These are phyloP conservation scores for Oscheius sp. DNA, from an alignment of 2,888 invertebrate species.

Conservation along the genomic window DNA sequence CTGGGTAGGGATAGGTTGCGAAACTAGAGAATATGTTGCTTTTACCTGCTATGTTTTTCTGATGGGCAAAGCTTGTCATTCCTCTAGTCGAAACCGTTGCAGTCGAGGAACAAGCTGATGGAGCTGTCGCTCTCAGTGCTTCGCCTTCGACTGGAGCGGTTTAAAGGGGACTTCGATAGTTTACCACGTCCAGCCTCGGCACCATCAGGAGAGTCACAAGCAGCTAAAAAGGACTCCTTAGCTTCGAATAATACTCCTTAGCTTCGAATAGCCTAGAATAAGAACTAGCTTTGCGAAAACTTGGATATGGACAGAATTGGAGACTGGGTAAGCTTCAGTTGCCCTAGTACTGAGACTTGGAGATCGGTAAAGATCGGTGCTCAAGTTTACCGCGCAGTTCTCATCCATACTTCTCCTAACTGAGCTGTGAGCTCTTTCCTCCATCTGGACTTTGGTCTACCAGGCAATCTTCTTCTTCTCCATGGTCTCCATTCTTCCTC, in stretches of 20 bases:
- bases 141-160: not conserved
- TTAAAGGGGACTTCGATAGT: too few relatives aligned
- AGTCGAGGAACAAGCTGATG: not conserved
- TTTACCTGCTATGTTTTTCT: not conserved
- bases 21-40: not conserved
- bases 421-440: too few relatives aligned
- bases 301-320: slow-evolving; percentile 36
- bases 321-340: not conserved
- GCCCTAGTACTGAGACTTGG: not conserved
- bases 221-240: not conserved
- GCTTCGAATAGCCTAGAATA: not conserved
- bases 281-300: slow-evolving; percentile 23
- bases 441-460: too few relatives aligned
- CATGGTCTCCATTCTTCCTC: too few relatives aligned
- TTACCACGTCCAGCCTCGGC: not conserved
- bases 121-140: not conserved
- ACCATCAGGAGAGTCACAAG: not conserved
- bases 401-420: too few relatives aligned
- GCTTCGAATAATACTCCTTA: too few relatives aligned
- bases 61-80: not conserved
- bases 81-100: not conserved
- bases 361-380: too few relatives aligned
- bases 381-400: too few relatives aligned
- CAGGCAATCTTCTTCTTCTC: too few relatives aligned
- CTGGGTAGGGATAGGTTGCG: slow-evolving; percentile 4